Percentiles rank a stretch among this genome's conserved stretches.
phyloP scores from a whole-genome alignment of 2,797 vertebrate genomes.

The Brachyalestes nurse region DNA sequence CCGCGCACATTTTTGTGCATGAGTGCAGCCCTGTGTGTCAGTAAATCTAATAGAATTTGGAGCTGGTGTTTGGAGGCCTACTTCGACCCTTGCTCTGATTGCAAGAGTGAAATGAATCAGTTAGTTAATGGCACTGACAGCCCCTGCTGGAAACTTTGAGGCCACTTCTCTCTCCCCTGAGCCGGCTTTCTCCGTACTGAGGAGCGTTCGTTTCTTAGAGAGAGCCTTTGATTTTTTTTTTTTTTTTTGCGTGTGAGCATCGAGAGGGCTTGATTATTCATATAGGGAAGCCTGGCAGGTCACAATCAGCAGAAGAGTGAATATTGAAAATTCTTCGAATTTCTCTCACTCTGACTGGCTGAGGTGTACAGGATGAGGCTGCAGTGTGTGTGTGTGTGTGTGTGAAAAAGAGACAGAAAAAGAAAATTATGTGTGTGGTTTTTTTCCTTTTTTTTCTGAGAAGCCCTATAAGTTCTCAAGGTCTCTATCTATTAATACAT shows the following conservation, averaged over 20 bases:
- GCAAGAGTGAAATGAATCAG: slow-evolving; percentile 35
- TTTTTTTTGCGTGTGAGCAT: slow-evolving; percentile 37
- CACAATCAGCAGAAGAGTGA: slow-evolving; percentile 49
- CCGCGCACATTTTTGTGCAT: background rate
- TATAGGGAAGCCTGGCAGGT: slow-evolving; percentile 65
- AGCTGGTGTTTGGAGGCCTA: background rate
- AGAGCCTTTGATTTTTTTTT: slow-evolving; percentile 67
- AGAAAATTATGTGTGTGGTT: slow-evolving; percentile 9
- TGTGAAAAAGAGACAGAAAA: slow-evolving; percentile 10
- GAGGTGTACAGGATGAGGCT: background rate
- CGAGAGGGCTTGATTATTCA: slow-evolving; percentile 68
- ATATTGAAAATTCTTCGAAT: slow-evolving; percentile 70
- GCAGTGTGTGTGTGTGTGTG: background rate
- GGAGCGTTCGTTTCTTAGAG: slow-evolving; percentile 72
- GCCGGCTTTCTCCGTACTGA: slow-evolving; percentile 66
- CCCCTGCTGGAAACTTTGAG: slow-evolving; percentile 53
- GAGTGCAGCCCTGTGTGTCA: background rate
- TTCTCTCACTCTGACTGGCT: slow-evolving; percentile 57
- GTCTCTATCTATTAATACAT: background rate
- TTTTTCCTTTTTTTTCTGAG: slow-evolving; percentile 38
- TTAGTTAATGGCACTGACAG: background rate
- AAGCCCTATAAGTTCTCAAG: slow-evolving; percentile 45
- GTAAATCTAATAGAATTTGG: background rate
- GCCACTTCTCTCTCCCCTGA: slow-evolving; percentile 42
- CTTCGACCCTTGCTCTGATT: slow-evolving; percentile 27